A percentile compares a stretch with the other conserved stretches of the same genome.
Evolutionary conservation across 2,888 invertebrate genomes (phyloP).

Genomic region (Xylota segnis): DNA sequence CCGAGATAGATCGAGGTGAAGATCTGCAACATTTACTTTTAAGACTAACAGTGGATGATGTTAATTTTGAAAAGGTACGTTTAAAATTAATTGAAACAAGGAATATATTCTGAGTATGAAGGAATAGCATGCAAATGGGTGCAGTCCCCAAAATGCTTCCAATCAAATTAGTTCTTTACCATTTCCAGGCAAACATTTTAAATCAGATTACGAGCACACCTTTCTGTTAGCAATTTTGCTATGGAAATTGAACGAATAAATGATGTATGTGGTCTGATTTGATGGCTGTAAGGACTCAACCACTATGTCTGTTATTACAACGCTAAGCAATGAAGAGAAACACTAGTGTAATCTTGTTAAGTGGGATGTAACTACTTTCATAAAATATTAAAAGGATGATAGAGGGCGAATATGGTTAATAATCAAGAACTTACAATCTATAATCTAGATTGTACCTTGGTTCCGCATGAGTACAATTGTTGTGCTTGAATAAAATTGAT

Average conservation of each 20-base stretch:
- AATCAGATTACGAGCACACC: not conserved
- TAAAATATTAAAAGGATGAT: not conserved
- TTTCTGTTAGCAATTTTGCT: not conserved
- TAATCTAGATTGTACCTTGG: not conserved
- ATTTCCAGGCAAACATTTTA: not conserved
- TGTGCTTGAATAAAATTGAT: not conserved
- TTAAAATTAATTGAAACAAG: not conserved
- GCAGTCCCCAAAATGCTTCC: no score
- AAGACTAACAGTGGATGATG: constrained; percentile 44
- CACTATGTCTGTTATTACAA: not conserved
- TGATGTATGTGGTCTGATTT: not conserved
- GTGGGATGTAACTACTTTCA: not conserved
- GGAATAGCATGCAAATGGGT: not conserved
- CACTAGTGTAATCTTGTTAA: constrained; percentile 13
- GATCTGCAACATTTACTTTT: constrained; percentile 36
- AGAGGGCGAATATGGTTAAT: not conserved
- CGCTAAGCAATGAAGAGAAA: not conserved
- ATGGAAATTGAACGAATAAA: not conserved
- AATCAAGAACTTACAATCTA: not conserved
- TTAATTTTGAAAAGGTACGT: constrained; percentile 77
- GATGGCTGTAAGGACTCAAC: not conserved
- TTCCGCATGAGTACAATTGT: not conserved
- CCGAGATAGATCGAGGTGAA: constrained; percentile 45
- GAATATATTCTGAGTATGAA: not conserved
- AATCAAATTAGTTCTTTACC: not conserved